Percentiles rank a stretch among this genome's conserved stretches.
Conservation (phyloP, 92 coral and sea anemone genomes). For the Anthopleura xanthogrammica region DNA sequence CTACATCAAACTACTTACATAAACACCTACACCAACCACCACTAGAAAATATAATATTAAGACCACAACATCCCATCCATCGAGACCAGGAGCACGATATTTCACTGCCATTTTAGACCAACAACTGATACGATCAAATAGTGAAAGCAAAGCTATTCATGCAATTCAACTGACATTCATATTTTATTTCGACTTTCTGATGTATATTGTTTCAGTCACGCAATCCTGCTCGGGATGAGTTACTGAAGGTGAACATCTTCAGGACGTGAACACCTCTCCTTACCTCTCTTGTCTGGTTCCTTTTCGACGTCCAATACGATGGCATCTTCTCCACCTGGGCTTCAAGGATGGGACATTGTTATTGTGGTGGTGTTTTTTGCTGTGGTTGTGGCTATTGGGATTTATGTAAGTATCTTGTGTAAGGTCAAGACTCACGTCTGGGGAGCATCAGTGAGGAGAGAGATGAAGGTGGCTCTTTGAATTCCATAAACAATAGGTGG, state of each 20-base stretch:
- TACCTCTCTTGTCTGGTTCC: not conserved
- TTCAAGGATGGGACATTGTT: not conserved
- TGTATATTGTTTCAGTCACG: constrained; percentile 4
- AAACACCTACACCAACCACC: constrained; percentile 72
- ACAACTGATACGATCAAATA: not conserved
- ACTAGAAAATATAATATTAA: constrained; percentile 69
- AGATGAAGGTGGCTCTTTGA: too few species aligned
- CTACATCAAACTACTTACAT: constrained; percentile 49
- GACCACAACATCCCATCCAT: constrained; percentile 74
- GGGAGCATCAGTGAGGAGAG: too few species aligned
- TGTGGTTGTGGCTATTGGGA: not conserved
- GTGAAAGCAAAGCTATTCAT: not conserved
- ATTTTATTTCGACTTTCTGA: too few species aligned
- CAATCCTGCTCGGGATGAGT: not conserved
- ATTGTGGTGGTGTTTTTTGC: not conserved
- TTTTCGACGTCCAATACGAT: not conserved
- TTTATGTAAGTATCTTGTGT: constrained; percentile 6
- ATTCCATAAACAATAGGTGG: not conserved
- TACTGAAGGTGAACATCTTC: not conserved
- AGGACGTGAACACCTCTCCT: not conserved
- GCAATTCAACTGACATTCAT: not conserved
- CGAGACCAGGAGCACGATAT: constrained; percentile 50
- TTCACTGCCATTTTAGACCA: not conserved
- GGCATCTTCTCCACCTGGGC: not conserved
- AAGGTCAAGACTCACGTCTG: too few species aligned